A percentile compares a stretch with the other conserved stretches of the same genome.
phyloP scores from a whole-genome alignment of 2,113 vertebrate species.

The Canis aureus region DNA sequence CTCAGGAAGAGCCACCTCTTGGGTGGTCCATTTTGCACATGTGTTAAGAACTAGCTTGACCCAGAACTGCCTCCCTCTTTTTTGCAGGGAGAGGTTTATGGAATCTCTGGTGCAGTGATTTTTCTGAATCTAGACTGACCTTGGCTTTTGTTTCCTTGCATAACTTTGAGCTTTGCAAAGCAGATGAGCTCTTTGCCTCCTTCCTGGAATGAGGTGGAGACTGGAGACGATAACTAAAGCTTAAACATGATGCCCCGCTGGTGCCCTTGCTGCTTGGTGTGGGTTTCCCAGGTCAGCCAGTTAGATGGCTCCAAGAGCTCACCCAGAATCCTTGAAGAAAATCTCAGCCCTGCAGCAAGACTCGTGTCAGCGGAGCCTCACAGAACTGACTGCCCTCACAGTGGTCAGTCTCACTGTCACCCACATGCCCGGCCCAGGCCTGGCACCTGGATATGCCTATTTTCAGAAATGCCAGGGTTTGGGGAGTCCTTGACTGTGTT shows the following conservation, averaged over 20 bases:
- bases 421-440: not conserved
- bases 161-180: constrained; percentile 21
- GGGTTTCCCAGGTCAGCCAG: not conserved
- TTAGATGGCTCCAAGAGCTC: not conserved
- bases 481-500: not conserved
- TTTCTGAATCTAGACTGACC: constrained; percentile 42
- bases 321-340: not conserved
- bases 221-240: not conserved
- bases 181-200: not conserved
- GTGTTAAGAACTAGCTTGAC: not conserved
- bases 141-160: constrained; percentile 29
- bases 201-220: not conserved
- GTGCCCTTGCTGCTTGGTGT: not conserved
- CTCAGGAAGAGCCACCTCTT: not conserved
- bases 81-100: not conserved
- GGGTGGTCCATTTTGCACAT: not conserved
- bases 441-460: not conserved
- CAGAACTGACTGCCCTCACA: not conserved
- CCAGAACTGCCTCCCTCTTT: not conserved
- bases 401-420: not conserved
- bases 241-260: not conserved
- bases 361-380: not conserved
- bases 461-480: constrained; percentile 19
- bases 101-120: constrained; percentile 5
- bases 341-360: not conserved